Evolutionary conservation across 2,888 invertebrate genomes (phyloP), one percentile per base, ranked within the genome.

Genomic region (Lypha dubia): DNA sequence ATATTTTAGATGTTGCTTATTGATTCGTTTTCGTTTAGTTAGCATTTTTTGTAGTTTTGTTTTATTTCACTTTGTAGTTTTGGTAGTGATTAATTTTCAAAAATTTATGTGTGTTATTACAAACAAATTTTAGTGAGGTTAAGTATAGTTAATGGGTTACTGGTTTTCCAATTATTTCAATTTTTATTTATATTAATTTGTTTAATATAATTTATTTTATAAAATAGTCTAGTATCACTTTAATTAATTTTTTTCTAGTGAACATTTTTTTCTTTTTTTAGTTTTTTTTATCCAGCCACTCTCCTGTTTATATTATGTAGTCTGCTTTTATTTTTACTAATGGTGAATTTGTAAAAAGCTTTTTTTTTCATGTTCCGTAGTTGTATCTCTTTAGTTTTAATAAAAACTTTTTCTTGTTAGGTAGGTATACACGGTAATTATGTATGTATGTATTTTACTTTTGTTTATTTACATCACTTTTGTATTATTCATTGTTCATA

Each of bases 81-180:
- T n/a, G n/a, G n/a, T n/a, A n/a, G n/a, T n/a, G n/a, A n/a, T n/a
- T n/a, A n/a, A n/a, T n/a, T n/a, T n/a, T n/a, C n/a, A n/a, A 75
- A 56, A 67, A 17, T 46, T 35, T 56, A 49, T 62, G 22, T 20
- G 56, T 53, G 28, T 73, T 11, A 11, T 7, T 49, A 9, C 20
- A n/a, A n/a, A 58, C 24, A 60, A 6, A 28, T 77, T 49, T 60
- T 51, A 51, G 63, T 83, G 79, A 77, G 84, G 76, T 80, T 81
- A 84, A 38, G 62, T 73, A 44, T 24, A 60, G 49, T 11, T 20
- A 17, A 17, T 8, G 58, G 41, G 28, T 65, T 20, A 3, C n/a
- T 46, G 15, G 7, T 20, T 22, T 11, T 28, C 41, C 9, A 41
- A 56, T 49, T 41, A 32, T 41, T 65, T 1, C 13, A 53, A 32